Evolutionary conservation across 2,113 vertebrate genomes (phyloP).

Genomic region (Haliaeetus leucogaster): DNA sequence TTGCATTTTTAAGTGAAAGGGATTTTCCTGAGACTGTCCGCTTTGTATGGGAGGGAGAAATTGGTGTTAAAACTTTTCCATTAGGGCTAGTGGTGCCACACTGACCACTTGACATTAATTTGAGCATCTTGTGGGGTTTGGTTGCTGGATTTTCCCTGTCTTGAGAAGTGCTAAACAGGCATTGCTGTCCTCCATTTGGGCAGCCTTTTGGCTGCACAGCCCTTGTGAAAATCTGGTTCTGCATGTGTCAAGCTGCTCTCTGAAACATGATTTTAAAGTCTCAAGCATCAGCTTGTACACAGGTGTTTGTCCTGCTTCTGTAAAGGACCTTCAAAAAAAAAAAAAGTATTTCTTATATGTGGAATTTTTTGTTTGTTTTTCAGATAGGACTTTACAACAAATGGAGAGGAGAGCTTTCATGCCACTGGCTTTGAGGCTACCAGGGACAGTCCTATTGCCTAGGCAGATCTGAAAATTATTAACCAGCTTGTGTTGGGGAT

Average conservation of each 20-base stretch:
- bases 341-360: neutral
- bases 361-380: neutral
- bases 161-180: neutral
- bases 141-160: neutral
- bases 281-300: neutral
- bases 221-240: neutral
- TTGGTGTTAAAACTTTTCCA: neutral
- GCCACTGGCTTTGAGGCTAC: neutral
- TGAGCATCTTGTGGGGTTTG: neutral
- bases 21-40: neutral
- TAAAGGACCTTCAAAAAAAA: neutral
- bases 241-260: neutral
- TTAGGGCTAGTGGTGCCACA: neutral
- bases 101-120: accelerated
- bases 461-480: neutral
- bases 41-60: neutral
- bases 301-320: neutral
- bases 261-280: neutral
- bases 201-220: neutral
- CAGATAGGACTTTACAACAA: neutral
- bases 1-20: neutral
- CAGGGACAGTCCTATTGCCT: neutral
- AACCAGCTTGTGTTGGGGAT: neutral
- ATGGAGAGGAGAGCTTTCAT: neutral
- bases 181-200: neutral